Conservation (phyloP, 1,140 invertebrate species). For the Apis cerana region DNA sequence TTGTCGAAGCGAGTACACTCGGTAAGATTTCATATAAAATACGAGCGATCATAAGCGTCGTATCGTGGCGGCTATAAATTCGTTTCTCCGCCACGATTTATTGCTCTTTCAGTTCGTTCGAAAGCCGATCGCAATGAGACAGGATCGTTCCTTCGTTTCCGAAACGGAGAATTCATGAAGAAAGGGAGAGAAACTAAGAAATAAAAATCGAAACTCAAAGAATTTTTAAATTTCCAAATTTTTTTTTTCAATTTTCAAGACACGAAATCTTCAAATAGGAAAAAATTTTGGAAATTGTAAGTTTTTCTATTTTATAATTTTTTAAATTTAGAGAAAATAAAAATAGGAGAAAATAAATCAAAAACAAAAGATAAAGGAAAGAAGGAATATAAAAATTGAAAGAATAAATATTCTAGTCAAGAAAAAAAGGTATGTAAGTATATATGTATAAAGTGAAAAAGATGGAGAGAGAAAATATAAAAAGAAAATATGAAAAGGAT, state of each 20-base stretch:
- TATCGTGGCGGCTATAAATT: constrained; percentile 29
- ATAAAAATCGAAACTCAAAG: neutral
- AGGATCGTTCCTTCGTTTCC: neutral
- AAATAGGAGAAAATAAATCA: too few relatives aligned
- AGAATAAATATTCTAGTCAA: too few relatives aligned
- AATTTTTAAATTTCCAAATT: too few relatives aligned
- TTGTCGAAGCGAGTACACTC: neutral
- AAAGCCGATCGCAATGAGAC: constrained; percentile 35
- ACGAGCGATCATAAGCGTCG: constrained; percentile 15
- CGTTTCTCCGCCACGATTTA: constrained; percentile 10
- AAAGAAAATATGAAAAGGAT: neutral
- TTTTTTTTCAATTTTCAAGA: too few relatives aligned
- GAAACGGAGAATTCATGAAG: neutral
- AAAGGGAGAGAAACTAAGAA: neutral
- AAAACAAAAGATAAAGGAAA: too few relatives aligned
- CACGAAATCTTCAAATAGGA: too few relatives aligned
- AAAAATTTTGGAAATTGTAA: too few relatives aligned
- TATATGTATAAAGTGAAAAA: too few relatives aligned
- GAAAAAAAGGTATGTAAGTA: too few relatives aligned
- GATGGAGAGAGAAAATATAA: neutral
- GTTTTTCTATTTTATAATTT: too few relatives aligned
- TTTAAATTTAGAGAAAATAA: too few relatives aligned
- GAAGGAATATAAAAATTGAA: too few relatives aligned
- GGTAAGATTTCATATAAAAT: constrained; percentile 9
- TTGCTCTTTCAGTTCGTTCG: constrained; percentile 7